Percentiles rank a stretch among this genome's conserved stretches.
These are phyloP conservation scores for Chlamydotis undulata DNA, from an alignment of 2,113 vertebrate species.

Conservation along the genomic window DNA sequence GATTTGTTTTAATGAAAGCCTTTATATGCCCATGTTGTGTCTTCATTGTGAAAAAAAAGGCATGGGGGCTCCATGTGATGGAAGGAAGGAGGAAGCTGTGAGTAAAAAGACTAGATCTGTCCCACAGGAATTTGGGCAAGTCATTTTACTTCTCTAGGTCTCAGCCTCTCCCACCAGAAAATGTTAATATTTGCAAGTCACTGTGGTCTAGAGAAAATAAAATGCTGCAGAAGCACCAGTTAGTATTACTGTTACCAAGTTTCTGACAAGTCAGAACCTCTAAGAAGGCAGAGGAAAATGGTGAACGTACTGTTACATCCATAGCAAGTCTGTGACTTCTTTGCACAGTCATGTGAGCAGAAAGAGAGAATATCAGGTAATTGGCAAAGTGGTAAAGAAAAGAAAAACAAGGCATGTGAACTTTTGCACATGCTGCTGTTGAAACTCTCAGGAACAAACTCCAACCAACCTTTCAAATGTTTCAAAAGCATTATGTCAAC, in stretches of 20 bases:
- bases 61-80: fast-evolving
- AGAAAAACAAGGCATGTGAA: neutral
- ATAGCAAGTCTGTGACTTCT: neutral
- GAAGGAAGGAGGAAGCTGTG: neutral
- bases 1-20: neutral
- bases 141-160: neutral
- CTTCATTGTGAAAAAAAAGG: neutral
- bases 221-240: neutral
- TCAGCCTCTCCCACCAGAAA: neutral
- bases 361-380: neutral
- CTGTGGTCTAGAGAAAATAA: neutral
- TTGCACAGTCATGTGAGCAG: neutral
- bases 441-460: neutral
- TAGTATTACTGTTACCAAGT: neutral
- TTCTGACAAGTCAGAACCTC: neutral
- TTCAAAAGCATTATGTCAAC: neutral
- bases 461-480: neutral
- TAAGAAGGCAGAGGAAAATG: neutral
- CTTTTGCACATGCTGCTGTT: neutral
- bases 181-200: neutral
- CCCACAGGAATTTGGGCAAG: neutral
- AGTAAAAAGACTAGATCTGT: neutral
- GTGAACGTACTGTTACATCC: neutral
- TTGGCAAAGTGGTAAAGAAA: neutral
- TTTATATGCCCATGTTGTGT: neutral